Evolutionary conservation across 2,113 vertebrate species (phyloP).

Genomic region (Phocoena phocoena): DNA sequence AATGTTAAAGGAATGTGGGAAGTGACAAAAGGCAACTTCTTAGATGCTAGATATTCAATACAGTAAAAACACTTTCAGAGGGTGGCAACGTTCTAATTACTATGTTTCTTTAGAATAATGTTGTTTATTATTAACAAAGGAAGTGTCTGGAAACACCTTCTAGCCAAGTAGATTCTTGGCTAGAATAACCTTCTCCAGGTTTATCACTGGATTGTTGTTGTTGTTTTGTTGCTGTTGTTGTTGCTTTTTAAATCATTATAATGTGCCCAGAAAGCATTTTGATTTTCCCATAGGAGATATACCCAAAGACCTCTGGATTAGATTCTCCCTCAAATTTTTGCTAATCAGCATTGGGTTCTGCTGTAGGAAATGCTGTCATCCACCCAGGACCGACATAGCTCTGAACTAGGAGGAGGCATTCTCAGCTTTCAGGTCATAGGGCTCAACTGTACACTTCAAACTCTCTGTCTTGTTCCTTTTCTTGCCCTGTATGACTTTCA

Average conservation of each 20-base stretch:
- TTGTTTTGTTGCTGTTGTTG: too few species aligned
- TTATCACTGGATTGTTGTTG: background rate
- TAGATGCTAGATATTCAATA: background rate
- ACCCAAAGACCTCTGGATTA: background rate
- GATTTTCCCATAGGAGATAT: background rate
- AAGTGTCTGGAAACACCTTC: constrained; percentile 27
- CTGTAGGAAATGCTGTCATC: background rate
- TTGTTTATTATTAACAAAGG: constrained; percentile 11
- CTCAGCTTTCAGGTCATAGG: background rate
- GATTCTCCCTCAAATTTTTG: background rate
- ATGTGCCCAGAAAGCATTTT: background rate
- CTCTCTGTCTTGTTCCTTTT: background rate
- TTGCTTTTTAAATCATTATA: background rate
- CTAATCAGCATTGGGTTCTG: background rate
- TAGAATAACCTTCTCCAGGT: background rate
- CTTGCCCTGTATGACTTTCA: background rate
- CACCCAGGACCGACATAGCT: background rate
- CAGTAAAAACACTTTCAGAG: background rate
- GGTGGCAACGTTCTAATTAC: background rate
- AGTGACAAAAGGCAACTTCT: background rate
- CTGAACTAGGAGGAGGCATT: background rate
- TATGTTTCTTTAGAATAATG: constrained; percentile 2
- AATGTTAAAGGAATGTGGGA: background rate
- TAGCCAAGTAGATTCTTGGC: background rate
- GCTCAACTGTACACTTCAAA: background rate